These are phyloP conservation scores for Helostoma temminkii DNA, from an alignment of 2,797 vertebrate species.

Conservation along the genomic window DNA sequence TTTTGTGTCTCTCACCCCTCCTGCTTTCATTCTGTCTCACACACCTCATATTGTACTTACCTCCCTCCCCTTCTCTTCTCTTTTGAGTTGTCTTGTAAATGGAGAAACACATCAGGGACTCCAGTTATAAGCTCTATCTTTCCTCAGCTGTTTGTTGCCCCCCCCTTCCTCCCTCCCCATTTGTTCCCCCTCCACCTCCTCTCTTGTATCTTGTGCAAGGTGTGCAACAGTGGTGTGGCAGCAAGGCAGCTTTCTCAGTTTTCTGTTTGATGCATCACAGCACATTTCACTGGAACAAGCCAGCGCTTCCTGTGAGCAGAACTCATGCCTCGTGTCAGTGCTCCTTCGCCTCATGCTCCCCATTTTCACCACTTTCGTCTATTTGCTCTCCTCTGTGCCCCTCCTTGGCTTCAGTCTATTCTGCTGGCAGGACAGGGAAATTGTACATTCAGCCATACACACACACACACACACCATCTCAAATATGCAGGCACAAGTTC, in stretches of 20 bases:
- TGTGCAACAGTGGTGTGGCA: conserved; percentile 41
- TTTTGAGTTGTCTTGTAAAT: conserved; percentile 53
- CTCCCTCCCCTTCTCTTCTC: neutral
- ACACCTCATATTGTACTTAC: conserved; percentile 30
- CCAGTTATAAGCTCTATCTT: conserved; percentile 52
- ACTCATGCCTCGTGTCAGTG: conserved; percentile 52
- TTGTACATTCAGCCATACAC: conserved; percentile 53
- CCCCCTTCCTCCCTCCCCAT: conserved; percentile 3
- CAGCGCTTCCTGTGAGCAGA: conserved; percentile 44
- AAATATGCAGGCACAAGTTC: conserved; percentile 53
- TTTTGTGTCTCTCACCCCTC: conserved; percentile 29
- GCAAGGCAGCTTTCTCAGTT: conserved; percentile 34
- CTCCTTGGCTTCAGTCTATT: conserved; percentile 57
- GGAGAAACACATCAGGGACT: conserved; percentile 55
- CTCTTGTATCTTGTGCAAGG: conserved; percentile 46
- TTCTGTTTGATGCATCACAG: conserved; percentile 60
- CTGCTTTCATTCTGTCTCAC: conserved; percentile 33
- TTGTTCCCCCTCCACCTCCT: neutral
- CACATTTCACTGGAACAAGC: conserved; percentile 62
- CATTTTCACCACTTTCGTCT: conserved; percentile 50
- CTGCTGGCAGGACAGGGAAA: conserved; percentile 60
- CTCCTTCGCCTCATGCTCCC: conserved; percentile 35
- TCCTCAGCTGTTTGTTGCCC: conserved; percentile 41
- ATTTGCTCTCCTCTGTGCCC: conserved; percentile 33
- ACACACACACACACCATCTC: conserved; percentile 48